Conservation (phyloP, 2,797 vertebrate species). For the Tauraco hartlaubi region DNA sequence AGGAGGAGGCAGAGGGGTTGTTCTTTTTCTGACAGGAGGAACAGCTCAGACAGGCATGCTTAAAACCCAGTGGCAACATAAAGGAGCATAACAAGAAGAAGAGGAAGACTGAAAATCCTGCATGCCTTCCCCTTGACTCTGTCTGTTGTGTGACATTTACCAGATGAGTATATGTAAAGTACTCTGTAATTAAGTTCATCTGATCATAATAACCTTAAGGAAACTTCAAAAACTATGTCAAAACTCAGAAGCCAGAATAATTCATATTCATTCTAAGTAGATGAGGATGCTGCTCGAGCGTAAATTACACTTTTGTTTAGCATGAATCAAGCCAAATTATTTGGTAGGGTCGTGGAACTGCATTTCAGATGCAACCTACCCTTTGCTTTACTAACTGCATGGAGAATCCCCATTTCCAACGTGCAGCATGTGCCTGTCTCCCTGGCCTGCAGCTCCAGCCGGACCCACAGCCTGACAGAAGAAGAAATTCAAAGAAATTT, state of each 20-base stretch:
- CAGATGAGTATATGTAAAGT: conserved; percentile 52
- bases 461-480: neutral
- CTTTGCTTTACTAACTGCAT: neutral
- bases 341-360: neutral
- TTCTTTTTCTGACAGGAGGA: neutral
- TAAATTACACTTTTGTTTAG: neutral
- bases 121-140: conserved; percentile 45
- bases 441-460: neutral
- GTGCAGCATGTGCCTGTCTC: accelerated
- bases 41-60: neutral
- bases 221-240: conserved; percentile 65
- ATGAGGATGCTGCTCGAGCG: neutral
- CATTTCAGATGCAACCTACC: neutral
- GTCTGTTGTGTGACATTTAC: conserved; percentile 53
- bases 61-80: neutral
- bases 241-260: conserved; percentile 61
- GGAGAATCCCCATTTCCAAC: neutral
- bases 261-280: conserved; percentile 61
- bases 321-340: neutral
- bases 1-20: neutral
- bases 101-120: neutral
- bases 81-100: neutral
- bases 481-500: neutral
- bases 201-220: conserved; percentile 60
- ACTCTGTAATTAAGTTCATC: conserved; percentile 57